These are phyloP conservation scores for Limulus polyphemus DNA, from an alignment of 2,888 invertebrate genomes.

Conservation along the genomic window DNA sequence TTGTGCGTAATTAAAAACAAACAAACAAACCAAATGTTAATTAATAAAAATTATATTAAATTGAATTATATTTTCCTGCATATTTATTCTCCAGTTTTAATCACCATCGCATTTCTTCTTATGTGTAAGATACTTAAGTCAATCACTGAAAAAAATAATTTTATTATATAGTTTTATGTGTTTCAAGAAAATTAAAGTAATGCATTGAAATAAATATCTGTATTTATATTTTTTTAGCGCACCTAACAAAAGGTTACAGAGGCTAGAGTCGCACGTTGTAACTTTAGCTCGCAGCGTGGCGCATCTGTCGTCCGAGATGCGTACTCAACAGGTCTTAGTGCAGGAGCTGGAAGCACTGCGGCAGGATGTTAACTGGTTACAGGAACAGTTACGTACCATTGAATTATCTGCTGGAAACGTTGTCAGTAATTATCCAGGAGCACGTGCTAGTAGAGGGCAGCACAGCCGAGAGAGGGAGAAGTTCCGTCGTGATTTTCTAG, in stretches of 20 bases:
- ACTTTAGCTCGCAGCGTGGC: slow-evolving; percentile 80
- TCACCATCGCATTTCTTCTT: too few species aligned
- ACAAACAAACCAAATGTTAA: too few species aligned
- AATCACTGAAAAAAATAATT: too few species aligned
- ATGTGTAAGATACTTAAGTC: too few species aligned
- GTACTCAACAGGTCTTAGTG: slow-evolving; percentile 59
- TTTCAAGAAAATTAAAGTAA: too few species aligned
- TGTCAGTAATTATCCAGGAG: neutral
- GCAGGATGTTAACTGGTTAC: slow-evolving; percentile 62
- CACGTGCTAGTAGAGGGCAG: neutral
- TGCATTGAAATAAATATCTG: slow-evolving; percentile 7
- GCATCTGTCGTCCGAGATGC: slow-evolving; percentile 79
- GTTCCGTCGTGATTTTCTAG: slow-evolving; percentile 40
- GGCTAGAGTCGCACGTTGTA: slow-evolving; percentile 79
- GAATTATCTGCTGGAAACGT: slow-evolving; percentile 15
- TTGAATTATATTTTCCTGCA: too few species aligned
- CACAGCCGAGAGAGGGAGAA: slow-evolving; percentile 31
- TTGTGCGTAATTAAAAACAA: too few species aligned
- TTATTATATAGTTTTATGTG: too few species aligned
- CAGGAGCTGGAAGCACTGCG: slow-evolving; percentile 76
- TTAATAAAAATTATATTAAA: too few species aligned
- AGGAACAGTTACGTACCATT: slow-evolving; percentile 39
- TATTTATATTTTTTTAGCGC: slow-evolving; percentile 46
- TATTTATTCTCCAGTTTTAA: too few species aligned
- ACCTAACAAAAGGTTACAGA: slow-evolving; percentile 65